Evolutionary conservation across 2,888 invertebrate genomes (phyloP).

Genomic region (Sinelater perroti): DNA sequence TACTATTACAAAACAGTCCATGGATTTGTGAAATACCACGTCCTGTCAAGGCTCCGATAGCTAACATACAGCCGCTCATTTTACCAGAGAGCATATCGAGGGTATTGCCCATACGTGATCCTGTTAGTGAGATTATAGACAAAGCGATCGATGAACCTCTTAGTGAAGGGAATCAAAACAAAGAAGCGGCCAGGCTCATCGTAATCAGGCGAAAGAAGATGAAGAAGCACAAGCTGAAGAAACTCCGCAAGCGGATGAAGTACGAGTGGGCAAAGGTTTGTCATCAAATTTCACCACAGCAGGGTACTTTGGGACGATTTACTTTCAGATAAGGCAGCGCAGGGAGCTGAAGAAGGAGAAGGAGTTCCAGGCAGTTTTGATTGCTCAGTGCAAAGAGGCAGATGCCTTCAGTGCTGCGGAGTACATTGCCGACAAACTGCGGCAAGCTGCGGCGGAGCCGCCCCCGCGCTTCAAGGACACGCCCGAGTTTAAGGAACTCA

Average conservation of each 20-base stretch:
- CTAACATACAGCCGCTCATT: conserved; percentile 43
- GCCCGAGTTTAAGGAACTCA: conserved; percentile 57
- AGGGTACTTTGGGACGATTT: too few species aligned
- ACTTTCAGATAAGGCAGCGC: conserved; percentile 68
- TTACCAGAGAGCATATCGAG: conserved; percentile 50
- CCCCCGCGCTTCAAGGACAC: conserved; percentile 59
- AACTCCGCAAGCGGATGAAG: conserved; percentile 81
- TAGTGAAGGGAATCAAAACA: conserved; percentile 59
- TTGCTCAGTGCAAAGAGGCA: conserved; percentile 75
- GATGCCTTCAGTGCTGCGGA: conserved; percentile 79
- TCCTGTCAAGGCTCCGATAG: conserved; percentile 48
- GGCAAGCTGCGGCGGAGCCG: conserved; percentile 68
- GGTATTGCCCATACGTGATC: conserved; percentile 44
- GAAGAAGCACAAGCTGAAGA: conserved; percentile 85
- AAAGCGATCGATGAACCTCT: conserved; percentile 50
- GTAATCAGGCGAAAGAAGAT: conserved; percentile 84
- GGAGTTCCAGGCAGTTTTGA: conserved; percentile 74
- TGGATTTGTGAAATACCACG: conserved; percentile 55
- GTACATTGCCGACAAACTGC: conserved; percentile 73
- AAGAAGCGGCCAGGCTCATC: conserved; percentile 76
- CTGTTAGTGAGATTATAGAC: conserved; percentile 34
- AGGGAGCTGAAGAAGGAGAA: conserved; percentile 81
- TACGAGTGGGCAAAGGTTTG: conserved; percentile 76
- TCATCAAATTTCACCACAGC: conserved; percentile 10
- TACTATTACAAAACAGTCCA: not conserved